Conservation (phyloP, 2,113 vertebrate genomes). For the Onychostoma macrolepis region DNA sequence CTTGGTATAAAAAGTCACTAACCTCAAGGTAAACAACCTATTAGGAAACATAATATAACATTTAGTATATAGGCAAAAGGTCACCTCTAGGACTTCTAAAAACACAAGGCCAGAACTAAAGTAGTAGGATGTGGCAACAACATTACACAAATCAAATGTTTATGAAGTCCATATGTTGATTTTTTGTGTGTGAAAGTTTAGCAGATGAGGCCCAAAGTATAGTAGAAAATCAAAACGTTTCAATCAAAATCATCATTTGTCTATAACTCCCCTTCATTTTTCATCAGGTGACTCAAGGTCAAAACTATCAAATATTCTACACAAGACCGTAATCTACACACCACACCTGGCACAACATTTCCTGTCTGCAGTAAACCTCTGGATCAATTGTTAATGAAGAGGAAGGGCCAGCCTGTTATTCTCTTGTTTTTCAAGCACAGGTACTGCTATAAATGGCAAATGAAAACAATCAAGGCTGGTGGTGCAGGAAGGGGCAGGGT, state of each 20-base stretch:
- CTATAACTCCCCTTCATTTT: background rate
- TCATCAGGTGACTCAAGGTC: background rate
- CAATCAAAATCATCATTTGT: background rate
- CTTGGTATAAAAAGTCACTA: background rate
- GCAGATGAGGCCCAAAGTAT: background rate
- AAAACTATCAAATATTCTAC: background rate
- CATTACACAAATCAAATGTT: background rate
- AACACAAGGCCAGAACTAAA: background rate
- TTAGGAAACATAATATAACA: background rate
- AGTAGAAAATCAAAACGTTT: background rate
- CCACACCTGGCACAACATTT: background rate
- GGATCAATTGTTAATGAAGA: conserved; percentile 9
- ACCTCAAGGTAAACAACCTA: background rate
- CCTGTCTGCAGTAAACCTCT: background rate
- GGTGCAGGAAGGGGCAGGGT: conserved; percentile 44
- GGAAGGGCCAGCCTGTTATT: conserved; percentile 32
- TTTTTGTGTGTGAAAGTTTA: background rate
- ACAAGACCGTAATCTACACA: background rate
- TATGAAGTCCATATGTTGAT: background rate
- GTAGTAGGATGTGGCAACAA: background rate
- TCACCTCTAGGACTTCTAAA: background rate
- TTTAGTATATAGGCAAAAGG: background rate
- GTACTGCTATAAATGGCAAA: conserved; percentile 27
- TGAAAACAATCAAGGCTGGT: conserved; percentile 13
- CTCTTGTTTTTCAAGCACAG: conserved; percentile 20